Evolutionary conservation across 1,140 invertebrate species (phyloP).

Genomic region (Anastrepha obliqua): DNA sequence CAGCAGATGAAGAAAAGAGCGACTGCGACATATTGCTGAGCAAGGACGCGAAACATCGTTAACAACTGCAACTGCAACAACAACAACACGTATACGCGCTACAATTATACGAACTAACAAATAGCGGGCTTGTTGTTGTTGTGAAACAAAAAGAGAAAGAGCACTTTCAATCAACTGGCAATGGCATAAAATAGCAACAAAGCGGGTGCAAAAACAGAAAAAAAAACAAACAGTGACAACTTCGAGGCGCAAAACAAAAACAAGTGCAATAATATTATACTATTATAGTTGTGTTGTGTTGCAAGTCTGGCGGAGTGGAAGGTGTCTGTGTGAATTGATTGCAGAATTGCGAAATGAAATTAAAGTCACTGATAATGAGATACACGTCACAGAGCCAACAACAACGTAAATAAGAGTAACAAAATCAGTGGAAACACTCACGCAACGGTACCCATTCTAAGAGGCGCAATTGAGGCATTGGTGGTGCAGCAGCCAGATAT

Average conservation of each 20-base stretch:
- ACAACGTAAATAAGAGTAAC: neutral
- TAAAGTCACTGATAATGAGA: slow-evolving; percentile 45
- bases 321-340: neutral
- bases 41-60: slow-evolving; percentile 18
- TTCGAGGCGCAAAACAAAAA: neutral
- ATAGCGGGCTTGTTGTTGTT: neutral
- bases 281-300: neutral
- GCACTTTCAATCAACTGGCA: neutral
- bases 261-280: neutral
- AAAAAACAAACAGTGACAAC: no score
- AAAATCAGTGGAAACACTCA: neutral
- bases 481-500: neutral
- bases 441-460: neutral
- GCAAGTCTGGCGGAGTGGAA: neutral
- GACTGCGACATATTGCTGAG: neutral
- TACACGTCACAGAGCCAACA: neutral
- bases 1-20: neutral
- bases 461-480: neutral
- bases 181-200: neutral
- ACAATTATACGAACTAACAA: neutral
- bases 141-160: neutral
- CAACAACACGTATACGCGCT: neutral
- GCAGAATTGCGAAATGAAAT: slow-evolving; percentile 40
- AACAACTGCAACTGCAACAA: neutral
- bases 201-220: no score